Evolutionary conservation across 1,140 invertebrate genomes (phyloP), one percentile per base, ranked within the genome.

Genomic region (Muscidifurax raptorellus): DNA sequence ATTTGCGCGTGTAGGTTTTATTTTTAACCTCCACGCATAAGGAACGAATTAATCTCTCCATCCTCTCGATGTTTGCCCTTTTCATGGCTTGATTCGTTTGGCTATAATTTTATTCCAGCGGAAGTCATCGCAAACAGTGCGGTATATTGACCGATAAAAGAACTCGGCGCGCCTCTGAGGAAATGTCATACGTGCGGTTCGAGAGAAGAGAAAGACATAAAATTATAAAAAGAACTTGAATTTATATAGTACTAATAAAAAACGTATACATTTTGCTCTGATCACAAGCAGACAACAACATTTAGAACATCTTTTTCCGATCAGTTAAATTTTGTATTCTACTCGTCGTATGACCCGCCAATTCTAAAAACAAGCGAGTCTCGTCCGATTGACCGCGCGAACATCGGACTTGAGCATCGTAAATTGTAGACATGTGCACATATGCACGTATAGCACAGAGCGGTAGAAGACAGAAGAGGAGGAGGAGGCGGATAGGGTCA

Each of bases 61-160:
- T 15, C 28, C 12, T 64, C 27, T 22, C n/a, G n/a, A n/a, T n/a
- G 22, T 36, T 66, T 36, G 52, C 25, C 15, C 30, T 78, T 78
- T 13, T 25, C n/a, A 30, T 78, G 32, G 64, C 52, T 78, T 32
- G 52, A 78, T 64, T 64, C 28, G 47, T 25, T 69, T 13, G 25
- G 5, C 3, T 25, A 32, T 80, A 80, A 80, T 80, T 69, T 80
- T 80, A 80, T 80, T 67, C n/a, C 5, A 80, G 32, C 64, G 32
- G 59, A 80, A 69, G 64, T 25, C 30, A 67, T 66, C 36, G 25
- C 64, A 10, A 80, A 28, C 28, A 32, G 28, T 64, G 47, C 32
- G 52, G 22, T 78, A 78, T 78, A 64, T 32, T 18, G 32, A 30
- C n/a, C 52, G 76, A 78, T 64, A 78, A 32, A 64, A 32, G 28